These are phyloP conservation scores for Sorex maritimensis DNA, from an alignment of 2,797 vertebrate genomes.

Conservation along the genomic window DNA sequence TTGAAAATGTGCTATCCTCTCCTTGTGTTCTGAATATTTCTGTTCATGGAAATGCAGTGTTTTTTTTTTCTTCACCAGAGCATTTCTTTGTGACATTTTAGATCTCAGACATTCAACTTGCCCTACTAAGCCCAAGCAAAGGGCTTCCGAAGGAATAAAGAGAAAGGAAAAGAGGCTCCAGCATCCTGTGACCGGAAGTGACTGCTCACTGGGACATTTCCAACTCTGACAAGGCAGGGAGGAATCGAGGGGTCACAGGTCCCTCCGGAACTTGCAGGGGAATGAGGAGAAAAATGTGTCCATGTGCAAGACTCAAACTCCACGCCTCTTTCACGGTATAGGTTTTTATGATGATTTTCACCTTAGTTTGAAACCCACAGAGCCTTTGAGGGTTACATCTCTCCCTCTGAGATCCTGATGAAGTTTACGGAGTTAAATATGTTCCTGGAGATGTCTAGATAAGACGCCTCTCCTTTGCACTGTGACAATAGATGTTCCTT, in stretches of 20 bases:
- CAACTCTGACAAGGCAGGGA: conserved; percentile 48
- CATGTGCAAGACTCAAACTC: background rate
- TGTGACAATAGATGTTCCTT: background rate
- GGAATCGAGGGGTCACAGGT: conserved; percentile 29
- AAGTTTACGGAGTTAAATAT: conserved; percentile 34
- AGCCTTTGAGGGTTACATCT: background rate
- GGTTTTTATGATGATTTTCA: conserved; percentile 4
- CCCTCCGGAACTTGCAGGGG: background rate
- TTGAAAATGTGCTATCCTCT: conserved; percentile 86
- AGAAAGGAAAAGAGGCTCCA: background rate
- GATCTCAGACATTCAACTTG: conserved; percentile 77
- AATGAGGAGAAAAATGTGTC: background rate
- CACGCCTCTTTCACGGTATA: background rate
- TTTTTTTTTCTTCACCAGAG: conserved; percentile 71
- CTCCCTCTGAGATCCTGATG: background rate
- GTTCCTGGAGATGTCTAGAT: background rate
- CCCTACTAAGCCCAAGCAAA: conserved; percentile 72
- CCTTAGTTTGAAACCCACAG: background rate
- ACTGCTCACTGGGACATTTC: conserved; percentile 31
- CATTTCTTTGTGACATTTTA: conserved; percentile 84
- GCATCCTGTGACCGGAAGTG: background rate
- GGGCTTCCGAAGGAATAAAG: conserved; percentile 64
- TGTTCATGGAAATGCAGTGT: conserved; percentile 81
- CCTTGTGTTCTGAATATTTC: conserved; percentile 86
- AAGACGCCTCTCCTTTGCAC: background rate